These are phyloP conservation scores for Podotricha telesiphe DNA, from an alignment of 2,888 invertebrate genomes.

Conservation along the genomic window DNA sequence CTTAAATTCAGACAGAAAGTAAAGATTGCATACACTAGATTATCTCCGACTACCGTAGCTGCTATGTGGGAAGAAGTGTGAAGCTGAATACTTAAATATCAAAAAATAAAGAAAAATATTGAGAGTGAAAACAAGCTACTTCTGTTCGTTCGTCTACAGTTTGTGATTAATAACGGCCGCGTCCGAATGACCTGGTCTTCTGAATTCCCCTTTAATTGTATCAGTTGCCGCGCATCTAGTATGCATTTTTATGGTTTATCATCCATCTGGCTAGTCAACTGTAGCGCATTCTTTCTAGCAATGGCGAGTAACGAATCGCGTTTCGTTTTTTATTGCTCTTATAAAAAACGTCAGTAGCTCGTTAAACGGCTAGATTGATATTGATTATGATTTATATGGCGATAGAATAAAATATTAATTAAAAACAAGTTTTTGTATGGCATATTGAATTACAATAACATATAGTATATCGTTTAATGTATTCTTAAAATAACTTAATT, in stretches of 20 bases:
- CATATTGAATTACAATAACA: slow-evolving; percentile 25
- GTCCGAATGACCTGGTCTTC: slow-evolving; percentile 68
- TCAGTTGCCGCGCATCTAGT: slow-evolving; percentile 63
- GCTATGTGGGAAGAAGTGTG: no score
- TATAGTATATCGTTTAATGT: background rate
- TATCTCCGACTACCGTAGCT: no score
- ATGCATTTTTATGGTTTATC: slow-evolving; percentile 50
- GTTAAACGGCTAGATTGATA: slow-evolving; percentile 38
- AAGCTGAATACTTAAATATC: no score
- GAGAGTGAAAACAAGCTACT: slow-evolving; percentile 2
- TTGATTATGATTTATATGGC: slow-evolving; percentile 40
- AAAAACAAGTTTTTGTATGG: slow-evolving; percentile 26
- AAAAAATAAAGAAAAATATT: background rate
- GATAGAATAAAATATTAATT: slow-evolving; percentile 35
- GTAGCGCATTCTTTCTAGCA: slow-evolving; percentile 46
- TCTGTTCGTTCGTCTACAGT: slow-evolving; percentile 45
- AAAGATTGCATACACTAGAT: no score
- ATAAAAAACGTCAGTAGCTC: slow-evolving; percentile 38
- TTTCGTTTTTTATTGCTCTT: slow-evolving; percentile 35
- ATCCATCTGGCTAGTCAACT: slow-evolving; percentile 44
- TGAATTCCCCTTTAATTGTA: slow-evolving; percentile 72
- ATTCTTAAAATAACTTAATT: slow-evolving; percentile 2
- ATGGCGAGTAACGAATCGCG: slow-evolving; percentile 44
- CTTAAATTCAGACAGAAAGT: no score
- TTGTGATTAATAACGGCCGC: slow-evolving; percentile 68